phyloP scores from a whole-genome alignment of 1,140 invertebrate species.

The Cyrtorhinus lividipennis region DNA sequence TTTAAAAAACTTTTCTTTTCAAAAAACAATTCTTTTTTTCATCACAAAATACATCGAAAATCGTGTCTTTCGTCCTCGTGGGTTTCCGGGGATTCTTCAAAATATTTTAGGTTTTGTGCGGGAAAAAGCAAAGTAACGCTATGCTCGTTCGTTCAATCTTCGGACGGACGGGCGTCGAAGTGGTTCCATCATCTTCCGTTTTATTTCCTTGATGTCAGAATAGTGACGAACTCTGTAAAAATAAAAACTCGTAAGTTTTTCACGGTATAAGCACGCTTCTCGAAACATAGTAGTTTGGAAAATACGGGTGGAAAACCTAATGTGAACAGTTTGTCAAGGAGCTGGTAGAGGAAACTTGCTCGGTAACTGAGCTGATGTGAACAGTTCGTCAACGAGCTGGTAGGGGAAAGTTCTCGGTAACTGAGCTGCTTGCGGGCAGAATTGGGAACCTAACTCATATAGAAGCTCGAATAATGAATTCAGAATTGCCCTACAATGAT shows the following conservation, averaged over 20 bases:
- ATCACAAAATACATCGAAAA: not conserved
- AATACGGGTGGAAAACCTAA: not conserved
- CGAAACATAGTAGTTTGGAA: not conserved
- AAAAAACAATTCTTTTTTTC: not conserved
- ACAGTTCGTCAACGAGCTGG: too few relatives aligned
- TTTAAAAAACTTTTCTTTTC: not conserved
- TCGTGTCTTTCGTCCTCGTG: not conserved
- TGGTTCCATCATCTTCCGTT: not conserved
- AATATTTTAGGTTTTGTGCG: not conserved
- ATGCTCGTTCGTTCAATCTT: not conserved
- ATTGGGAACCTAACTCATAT: too few relatives aligned
- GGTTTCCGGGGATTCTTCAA: not conserved
- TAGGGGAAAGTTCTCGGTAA: too few relatives aligned
- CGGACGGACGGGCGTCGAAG: not conserved
- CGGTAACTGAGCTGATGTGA: not conserved
- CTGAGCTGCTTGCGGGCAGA: too few relatives aligned
- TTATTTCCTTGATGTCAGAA: slow-evolving; percentile 42
- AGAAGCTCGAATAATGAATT: too few relatives aligned
- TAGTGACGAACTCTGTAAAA: slow-evolving; percentile 43
- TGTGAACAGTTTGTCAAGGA: too few relatives aligned
- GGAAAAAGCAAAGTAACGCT: not conserved
- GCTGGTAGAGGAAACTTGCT: not conserved
- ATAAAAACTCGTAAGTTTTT: slow-evolving; percentile 20
- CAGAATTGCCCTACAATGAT: too few relatives aligned
- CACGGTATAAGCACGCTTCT: not conserved